Base-by-base conservation (phyloP, 30 jellyfish, hydroid and myxozoan species). In the Clytia hemisphaerica region DNA sequence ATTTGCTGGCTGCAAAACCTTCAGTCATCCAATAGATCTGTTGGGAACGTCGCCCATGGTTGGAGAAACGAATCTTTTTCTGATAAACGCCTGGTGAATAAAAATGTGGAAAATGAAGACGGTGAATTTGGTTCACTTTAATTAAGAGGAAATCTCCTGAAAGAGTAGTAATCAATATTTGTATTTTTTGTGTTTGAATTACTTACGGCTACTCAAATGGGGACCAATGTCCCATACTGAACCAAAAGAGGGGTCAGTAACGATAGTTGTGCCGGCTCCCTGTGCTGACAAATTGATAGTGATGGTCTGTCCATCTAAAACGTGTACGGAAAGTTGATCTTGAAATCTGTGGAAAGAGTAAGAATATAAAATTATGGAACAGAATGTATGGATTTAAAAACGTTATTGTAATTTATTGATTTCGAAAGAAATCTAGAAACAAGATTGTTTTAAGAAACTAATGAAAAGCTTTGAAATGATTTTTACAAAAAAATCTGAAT, bases 11-110 rank as follows among this genome's bases (percentile, higher is more conserved):
- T 16, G 98, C 86, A 54, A 89, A 89, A 16, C 98, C 98, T 47
- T 89, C 94, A 0, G 98, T 80, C 26, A 82, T 51, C 98, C 98
- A 89, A 67, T 80, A 89, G 34, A 89, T 80, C 40, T 89, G 98
- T 62, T 89, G 98, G 32, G 79, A 45, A 22, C 98, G 57, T 65
- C 92, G 75, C 38, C 98, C 98, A 45, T 80, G 78, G 78, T 89
- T 89, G 26, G 61, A 40, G 50, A 89, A 72, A 50, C 81, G 80
- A 75, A 67, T 80, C 45, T 70, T 69, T 37, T 75, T 75, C 44
- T 71, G 61, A 59, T 70, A 80, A 18, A 78, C 55, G n/a, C n/a
- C n/a, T n/a, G n/a, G n/a, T n/a, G n/a, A n/a, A n/a, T n/a, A n/a
- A n/a, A n/a, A n/a, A n/a, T n/a, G n/a, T n/a, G n/a, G n/a, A n/a